A percentile compares a stretch with the other conserved stretches of the same genome.
phyloP scores from a whole-genome alignment of 2,113 vertebrate genomes.

The Sinocyclocheilus maitianheensis region DNA sequence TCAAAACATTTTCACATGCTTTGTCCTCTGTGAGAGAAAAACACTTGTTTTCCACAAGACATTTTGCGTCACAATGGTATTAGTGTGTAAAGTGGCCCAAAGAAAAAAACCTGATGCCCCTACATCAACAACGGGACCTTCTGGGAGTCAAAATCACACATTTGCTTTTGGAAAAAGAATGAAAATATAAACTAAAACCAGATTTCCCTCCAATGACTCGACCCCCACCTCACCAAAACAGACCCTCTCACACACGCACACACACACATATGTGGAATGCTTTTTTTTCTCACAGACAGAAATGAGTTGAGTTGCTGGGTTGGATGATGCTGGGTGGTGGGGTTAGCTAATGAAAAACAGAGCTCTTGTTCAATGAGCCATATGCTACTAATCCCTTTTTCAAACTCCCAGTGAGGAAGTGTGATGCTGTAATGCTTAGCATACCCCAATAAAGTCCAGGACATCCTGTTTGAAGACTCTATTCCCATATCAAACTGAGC shows the following conservation, averaged over 20 bases:
- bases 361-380: slow-evolving; percentile 57
- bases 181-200: slow-evolving; percentile 57
- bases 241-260: slow-evolving; percentile 43
- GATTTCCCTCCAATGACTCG: slow-evolving; percentile 55
- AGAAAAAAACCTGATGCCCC: neutral
- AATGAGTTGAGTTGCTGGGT: slow-evolving; percentile 57
- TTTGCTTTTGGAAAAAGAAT: slow-evolving; percentile 57
- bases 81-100: slow-evolving; percentile 31
- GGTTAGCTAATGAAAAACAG: slow-evolving; percentile 72
- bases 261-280: slow-evolving; percentile 55
- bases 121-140: slow-evolving; percentile 34
- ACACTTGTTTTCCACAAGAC: slow-evolving; percentile 25
- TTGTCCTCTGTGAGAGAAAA: slow-evolving; percentile 27
- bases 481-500: slow-evolving; percentile 47
- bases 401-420: slow-evolving; percentile 63
- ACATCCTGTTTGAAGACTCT: slow-evolving; percentile 63
- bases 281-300: slow-evolving; percentile 54
- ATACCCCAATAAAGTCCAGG: slow-evolving; percentile 68
- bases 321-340: slow-evolving; percentile 61
- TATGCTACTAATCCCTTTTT: slow-evolving; percentile 64
- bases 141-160: slow-evolving; percentile 42
- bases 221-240: slow-evolving; percentile 56
- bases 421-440: slow-evolving; percentile 66
- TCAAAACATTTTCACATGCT: slow-evolving; percentile 33
- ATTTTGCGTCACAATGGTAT: slow-evolving; percentile 39